Evolutionary conservation across 2,113 vertebrate genomes (phyloP).

Genomic region (Heteronetta atricapilla): DNA sequence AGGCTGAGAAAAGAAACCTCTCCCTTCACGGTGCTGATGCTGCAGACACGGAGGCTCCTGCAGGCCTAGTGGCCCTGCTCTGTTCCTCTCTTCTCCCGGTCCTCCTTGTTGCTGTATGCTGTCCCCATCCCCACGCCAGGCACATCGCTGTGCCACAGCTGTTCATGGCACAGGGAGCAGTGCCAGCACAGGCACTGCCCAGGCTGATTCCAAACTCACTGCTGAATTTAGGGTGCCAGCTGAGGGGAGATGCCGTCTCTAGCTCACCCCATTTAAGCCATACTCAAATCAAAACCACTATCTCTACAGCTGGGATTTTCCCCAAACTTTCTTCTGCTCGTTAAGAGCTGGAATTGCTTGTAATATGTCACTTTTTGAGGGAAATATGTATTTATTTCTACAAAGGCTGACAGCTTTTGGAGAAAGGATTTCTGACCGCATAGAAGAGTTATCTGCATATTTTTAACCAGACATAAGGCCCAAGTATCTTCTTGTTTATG

Average conservation of each 20-base stretch:
- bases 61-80: neutral
- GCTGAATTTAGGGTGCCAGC: neutral
- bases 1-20: neutral
- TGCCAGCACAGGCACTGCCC: accelerated
- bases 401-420: neutral
- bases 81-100: too few relatives aligned
- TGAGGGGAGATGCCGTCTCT: neutral
- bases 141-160: accelerated
- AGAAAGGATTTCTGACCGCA: neutral
- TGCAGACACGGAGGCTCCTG: neutral
- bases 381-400: neutral
- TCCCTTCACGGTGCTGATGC: neutral
- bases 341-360: neutral
- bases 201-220: neutral
- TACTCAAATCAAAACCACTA: neutral
- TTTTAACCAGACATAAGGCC: neutral
- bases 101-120: neutral
- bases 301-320: neutral
- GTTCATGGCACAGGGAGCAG: neutral
- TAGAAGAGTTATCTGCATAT: neutral
- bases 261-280: neutral
- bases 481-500: neutral
- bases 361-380: neutral
- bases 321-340: accelerated
- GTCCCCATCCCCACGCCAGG: neutral